A percentile compares a stretch with the other conserved stretches of the same genome.
These are phyloP conservation scores for Falco novaeseelandiae DNA, from an alignment of 2,797 vertebrate genomes.

Conservation along the genomic window DNA sequence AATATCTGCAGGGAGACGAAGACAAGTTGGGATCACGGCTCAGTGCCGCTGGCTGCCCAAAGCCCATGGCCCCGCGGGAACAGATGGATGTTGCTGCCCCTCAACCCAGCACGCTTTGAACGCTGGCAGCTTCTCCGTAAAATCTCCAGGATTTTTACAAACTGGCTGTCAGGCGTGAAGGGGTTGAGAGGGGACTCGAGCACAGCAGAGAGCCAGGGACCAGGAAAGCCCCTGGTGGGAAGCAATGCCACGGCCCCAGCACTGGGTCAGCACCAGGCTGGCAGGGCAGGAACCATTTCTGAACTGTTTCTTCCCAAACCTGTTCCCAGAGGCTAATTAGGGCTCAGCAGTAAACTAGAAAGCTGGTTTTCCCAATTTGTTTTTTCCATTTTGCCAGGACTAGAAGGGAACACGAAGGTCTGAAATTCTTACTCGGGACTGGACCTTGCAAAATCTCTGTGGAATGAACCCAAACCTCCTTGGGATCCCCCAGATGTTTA, in stretches of 20 bases:
- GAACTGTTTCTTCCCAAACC: background rate
- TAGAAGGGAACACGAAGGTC: background rate
- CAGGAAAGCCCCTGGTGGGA: background rate
- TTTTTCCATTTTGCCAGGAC: background rate
- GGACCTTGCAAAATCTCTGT: background rate
- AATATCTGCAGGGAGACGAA: constrained; percentile 81
- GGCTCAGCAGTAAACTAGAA: background rate
- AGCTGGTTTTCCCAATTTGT: background rate
- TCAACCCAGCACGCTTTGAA: background rate
- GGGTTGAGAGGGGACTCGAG: background rate
- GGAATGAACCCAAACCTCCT: background rate
- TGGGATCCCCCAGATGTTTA: background rate
- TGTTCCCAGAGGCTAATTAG: background rate
- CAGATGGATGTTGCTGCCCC: background rate
- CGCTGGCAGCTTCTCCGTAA: rapidly evolving
- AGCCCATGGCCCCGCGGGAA: rapidly evolving
- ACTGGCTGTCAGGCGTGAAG: background rate
- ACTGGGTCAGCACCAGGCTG: background rate
- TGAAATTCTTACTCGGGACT: background rate
- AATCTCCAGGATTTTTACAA: background rate
- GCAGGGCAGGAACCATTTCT: background rate
- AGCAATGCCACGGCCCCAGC: background rate
- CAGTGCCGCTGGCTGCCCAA: rapidly evolving
- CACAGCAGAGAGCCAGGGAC: background rate
- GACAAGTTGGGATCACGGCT: background rate